These are phyloP conservation scores for Apteryx mantelli DNA, from an alignment of 2,113 vertebrate genomes.

Conservation along the genomic window DNA sequence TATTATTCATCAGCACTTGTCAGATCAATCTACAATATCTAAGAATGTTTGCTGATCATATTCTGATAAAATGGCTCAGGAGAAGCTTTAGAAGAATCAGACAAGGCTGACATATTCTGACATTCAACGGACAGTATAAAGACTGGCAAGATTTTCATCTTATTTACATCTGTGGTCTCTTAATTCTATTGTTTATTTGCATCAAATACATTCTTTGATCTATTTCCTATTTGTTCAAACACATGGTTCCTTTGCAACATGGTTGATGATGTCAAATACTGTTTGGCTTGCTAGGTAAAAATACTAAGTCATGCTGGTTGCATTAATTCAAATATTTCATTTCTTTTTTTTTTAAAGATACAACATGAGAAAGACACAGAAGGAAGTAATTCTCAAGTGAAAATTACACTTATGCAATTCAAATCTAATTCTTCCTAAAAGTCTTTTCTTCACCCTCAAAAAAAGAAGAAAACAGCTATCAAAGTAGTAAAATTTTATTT, in stretches of 20 bases:
- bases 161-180: neutral
- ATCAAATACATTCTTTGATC: neutral
- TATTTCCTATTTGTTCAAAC: neutral
- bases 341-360: neutral
- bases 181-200: neutral
- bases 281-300: neutral
- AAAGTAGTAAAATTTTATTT: neutral
- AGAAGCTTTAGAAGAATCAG: neutral
- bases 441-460: neutral
- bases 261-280: neutral
- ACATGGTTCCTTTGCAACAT: neutral
- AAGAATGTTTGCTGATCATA: neutral
- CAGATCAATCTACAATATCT: neutral
- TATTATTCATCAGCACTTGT: neutral
- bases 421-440: neutral
- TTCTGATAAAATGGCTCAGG: neutral
- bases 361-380: neutral
- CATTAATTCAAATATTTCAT: neutral
- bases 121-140: neutral
- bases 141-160: neutral
- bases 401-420: neutral
- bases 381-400: neutral
- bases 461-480: neutral
- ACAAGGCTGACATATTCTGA: neutral
- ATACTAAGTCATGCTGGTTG: neutral